These are phyloP conservation scores for Dioctria rufipes DNA, from an alignment of 2,888 invertebrate species.

Conservation along the genomic window DNA sequence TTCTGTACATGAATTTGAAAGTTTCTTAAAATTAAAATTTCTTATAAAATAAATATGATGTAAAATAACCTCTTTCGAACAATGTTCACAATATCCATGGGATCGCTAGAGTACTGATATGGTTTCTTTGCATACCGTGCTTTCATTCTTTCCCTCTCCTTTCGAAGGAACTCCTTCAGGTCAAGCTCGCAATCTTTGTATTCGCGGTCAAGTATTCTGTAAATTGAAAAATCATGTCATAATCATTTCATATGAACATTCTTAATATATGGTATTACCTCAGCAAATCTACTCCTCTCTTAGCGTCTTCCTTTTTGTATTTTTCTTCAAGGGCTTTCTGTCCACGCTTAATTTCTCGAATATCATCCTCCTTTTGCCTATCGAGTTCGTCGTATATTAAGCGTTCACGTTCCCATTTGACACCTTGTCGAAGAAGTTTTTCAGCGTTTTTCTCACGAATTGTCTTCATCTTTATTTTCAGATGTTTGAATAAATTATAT, in stretches of 20 bases:
- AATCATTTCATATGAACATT: neutral
- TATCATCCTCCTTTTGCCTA: conserved; percentile 63
- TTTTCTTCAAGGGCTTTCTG: conserved; percentile 65
- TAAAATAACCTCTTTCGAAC: conserved; percentile 18
- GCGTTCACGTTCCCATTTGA: conserved; percentile 70
- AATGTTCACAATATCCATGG: conserved; percentile 63
- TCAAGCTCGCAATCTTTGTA: conserved; percentile 69
- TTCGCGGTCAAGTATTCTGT: conserved; percentile 68
- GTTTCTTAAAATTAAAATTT: conserved; percentile 4
- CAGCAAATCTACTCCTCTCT: conserved; percentile 68
- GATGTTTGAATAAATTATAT: neutral
- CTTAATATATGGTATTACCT: conserved; percentile 62
- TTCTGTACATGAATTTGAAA: conserved; percentile 60
- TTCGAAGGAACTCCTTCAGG: conserved; percentile 67
- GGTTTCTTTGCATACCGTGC: conserved; percentile 65
- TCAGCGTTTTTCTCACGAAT: conserved; percentile 70
- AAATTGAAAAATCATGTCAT: neutral
- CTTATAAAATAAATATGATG: neutral
- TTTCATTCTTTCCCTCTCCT: conserved; percentile 67
- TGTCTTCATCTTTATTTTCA: conserved; percentile 67
- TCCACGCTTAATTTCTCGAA: conserved; percentile 63
- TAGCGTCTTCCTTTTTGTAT: conserved; percentile 66
- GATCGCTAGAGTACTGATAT: conserved; percentile 66
- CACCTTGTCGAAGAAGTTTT: conserved; percentile 68
- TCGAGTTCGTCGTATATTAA: conserved; percentile 67